phyloP scores from a whole-genome alignment of 2,888 invertebrate species.

The Tachina grossa region DNA sequence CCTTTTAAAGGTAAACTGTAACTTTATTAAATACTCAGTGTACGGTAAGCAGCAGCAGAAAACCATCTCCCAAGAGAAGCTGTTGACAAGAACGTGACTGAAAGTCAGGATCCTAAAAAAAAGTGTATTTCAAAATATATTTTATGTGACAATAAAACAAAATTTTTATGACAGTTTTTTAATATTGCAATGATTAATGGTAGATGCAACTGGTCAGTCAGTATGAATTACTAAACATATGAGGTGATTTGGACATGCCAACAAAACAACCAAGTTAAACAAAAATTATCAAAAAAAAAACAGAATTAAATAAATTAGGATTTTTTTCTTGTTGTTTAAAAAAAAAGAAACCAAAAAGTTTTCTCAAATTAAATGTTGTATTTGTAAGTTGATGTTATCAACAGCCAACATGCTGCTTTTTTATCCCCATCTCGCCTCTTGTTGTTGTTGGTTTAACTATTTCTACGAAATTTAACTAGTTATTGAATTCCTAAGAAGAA shows the following conservation, averaged over 20 bases:
- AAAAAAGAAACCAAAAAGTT: constrained; percentile 28
- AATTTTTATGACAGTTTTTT: constrained; percentile 63
- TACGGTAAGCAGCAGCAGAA: background rate
- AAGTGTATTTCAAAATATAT: constrained; percentile 35
- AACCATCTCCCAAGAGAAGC: constrained; percentile 44
- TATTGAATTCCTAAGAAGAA: constrained; percentile 68
- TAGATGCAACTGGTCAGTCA: constrained; percentile 14
- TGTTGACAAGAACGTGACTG: constrained; percentile 21
- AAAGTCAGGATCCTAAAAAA: background rate
- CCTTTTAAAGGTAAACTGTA: constrained; percentile 22
- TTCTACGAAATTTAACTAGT: constrained; percentile 71
- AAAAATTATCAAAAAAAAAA: background rate
- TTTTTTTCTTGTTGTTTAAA: background rate
- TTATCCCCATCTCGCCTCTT: constrained; percentile 47
- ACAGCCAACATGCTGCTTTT: constrained; percentile 58
- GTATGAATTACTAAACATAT: constrained; percentile 43
- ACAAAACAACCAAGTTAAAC: constrained; percentile 10
- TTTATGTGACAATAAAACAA: constrained; percentile 47
- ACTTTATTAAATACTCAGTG: constrained; percentile 1
- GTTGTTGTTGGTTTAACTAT: constrained; percentile 54
- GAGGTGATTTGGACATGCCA: constrained; percentile 45
- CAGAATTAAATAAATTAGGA: constrained; percentile 42
- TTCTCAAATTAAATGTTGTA: constrained; percentile 64
- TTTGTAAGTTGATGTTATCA: constrained; percentile 70
- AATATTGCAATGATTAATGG: constrained; percentile 60